Conservation (phyloP, 2,888 invertebrate species). For the Xestoiulus laeticollis region DNA sequence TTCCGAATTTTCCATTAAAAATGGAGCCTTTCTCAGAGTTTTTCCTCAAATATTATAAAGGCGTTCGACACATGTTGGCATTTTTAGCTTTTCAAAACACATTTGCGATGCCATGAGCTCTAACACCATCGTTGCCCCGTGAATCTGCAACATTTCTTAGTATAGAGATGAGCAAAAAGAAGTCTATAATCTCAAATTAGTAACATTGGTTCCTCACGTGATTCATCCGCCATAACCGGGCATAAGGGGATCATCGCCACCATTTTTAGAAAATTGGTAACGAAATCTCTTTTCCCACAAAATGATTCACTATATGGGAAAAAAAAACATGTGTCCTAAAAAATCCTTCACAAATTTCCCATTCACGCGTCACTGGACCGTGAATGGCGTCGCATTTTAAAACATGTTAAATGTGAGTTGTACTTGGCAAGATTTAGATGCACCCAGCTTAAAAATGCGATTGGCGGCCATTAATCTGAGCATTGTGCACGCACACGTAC, state of each 20-base stretch:
- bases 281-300: neutral
- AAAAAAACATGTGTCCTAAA: neutral
- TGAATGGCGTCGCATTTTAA: neutral
- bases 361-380: constrained; percentile 18
- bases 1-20: no score
- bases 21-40: no score
- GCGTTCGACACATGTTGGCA: no score
- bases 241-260: constrained; percentile 13
- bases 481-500: neutral
- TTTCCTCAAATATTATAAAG: no score
- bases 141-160: neutral
- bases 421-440: constrained; percentile 1
- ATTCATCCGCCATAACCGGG: neutral
- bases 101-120: no score
- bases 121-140: no score
- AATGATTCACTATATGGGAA: neutral
- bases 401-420: neutral
- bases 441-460: neutral
- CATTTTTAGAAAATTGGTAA: constrained; percentile 18
- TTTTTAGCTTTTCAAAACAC: no score
- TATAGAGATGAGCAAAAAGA: constrained; percentile 4
- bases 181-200: neutral
- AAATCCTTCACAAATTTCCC: neutral
- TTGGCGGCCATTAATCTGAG: neutral
- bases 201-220: neutral